Conservation (phyloP, 1,140 invertebrate genomes). For the Penaeus chinensis region DNA sequence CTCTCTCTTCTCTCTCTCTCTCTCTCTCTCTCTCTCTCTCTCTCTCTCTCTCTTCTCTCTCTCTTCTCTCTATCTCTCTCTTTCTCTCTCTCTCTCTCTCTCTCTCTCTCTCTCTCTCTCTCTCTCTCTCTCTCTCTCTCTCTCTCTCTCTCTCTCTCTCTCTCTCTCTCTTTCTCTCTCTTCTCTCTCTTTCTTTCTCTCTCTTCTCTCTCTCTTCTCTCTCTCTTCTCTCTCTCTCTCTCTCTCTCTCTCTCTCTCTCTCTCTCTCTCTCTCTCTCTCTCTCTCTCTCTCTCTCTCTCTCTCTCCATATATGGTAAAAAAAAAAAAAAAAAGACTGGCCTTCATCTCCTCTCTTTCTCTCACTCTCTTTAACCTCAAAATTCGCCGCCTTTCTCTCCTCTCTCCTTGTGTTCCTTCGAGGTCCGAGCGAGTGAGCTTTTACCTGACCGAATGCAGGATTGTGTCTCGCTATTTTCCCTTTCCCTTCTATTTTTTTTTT, state of each 20-base stretch:
- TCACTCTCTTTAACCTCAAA: neutral
- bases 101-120: neutral
- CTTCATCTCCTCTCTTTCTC: neutral
- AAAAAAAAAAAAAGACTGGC: no score
- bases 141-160: slow-evolving; percentile 7
- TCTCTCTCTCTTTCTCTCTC: neutral
- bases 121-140: neutral
- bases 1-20: slow-evolving; percentile 12
- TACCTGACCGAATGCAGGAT: no score
- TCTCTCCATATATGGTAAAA: neutral
- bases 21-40: neutral
- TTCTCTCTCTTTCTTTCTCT: neutral
- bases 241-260: slow-evolving; percentile 15
- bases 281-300: neutral
- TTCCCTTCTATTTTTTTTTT: neutral
- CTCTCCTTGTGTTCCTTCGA: no score
- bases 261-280: neutral
- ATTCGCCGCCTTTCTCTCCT: no score
- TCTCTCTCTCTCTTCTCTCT: neutral
- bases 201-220: neutral
- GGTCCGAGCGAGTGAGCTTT: no score
- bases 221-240: neutral
- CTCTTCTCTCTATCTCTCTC: neutral
- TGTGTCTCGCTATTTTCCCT: no score
- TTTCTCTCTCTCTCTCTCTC: neutral